Conservation (phyloP, 2,797 vertebrate genomes). For the Alauda arvensis region DNA sequence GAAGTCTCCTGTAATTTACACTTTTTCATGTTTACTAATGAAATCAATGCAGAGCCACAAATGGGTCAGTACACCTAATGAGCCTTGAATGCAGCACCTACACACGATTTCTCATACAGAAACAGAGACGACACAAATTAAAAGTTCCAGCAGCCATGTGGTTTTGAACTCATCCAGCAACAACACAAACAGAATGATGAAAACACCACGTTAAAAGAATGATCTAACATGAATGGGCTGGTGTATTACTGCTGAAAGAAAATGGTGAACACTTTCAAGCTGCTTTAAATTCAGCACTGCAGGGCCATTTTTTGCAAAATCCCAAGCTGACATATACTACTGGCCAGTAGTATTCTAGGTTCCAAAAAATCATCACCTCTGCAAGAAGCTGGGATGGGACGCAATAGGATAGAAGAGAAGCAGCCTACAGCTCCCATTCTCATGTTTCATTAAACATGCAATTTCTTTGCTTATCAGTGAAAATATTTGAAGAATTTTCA, state of each 20-base stretch:
- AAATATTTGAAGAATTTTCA: neutral
- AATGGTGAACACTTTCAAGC: neutral
- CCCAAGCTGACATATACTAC: neutral
- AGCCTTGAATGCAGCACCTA: neutral
- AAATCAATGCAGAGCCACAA: neutral
- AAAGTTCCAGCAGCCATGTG: neutral
- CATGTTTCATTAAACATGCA: neutral
- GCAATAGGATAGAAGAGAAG: neutral
- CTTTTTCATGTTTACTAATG: neutral
- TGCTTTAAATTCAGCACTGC: neutral
- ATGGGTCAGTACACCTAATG: neutral
- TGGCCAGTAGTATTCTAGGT: neutral
- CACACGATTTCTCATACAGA: neutral
- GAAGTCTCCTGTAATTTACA: neutral
- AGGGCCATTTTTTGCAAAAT: neutral
- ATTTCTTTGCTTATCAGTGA: neutral
- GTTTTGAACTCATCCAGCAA: neutral
- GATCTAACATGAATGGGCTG: neutral
- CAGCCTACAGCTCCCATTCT: neutral
- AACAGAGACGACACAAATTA: neutral
- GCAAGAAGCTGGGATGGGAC: neutral
- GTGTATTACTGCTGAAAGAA: neutral
- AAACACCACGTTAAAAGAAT: neutral
- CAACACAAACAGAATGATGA: accelerated
- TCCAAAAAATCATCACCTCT: neutral